These are phyloP conservation scores for Acheta domesticus DNA, from an alignment of 2,888 invertebrate genomes.

Conservation along the genomic window DNA sequence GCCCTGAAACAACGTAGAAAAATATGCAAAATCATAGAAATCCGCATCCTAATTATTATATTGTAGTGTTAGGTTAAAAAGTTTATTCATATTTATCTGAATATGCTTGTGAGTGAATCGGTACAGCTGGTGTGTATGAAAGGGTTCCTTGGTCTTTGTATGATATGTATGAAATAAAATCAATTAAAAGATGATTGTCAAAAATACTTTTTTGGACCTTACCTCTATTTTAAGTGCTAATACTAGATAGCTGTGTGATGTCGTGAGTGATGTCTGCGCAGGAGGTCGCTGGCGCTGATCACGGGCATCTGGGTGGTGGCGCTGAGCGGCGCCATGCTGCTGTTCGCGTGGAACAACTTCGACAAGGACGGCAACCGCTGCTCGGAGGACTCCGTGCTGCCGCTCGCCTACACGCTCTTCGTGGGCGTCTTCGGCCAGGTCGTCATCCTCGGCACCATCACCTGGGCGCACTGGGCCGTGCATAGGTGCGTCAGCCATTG, in stretches of 20 bases:
- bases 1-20: too few relatives aligned
- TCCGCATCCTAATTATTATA: too few relatives aligned
- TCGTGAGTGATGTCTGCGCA: neutral
- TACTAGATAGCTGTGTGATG: neutral
- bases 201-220: too few relatives aligned
- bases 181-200: too few relatives aligned
- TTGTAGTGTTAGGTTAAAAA: too few relatives aligned
- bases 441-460: constrained; percentile 25
- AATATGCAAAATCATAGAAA: too few relatives aligned
- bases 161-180: too few relatives aligned
- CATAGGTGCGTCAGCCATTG: neutral
- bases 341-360: constrained; percentile 28
- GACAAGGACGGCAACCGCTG: constrained; percentile 19
- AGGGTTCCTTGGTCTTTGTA: too few relatives aligned
- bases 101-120: too few relatives aligned
- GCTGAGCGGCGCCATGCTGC: constrained; percentile 11
- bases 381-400: constrained; percentile 23
- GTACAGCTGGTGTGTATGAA: too few relatives aligned
- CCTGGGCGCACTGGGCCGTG: constrained; percentile 25
- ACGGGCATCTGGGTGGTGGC: constrained; percentile 23
- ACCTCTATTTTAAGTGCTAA: too few relatives aligned
- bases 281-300: constrained; percentile 20
- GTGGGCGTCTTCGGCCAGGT: constrained; percentile 25
- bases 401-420: constrained; percentile 18
- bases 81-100: too few relatives aligned